Evolutionary conservation across 1,140 invertebrate genomes (phyloP), one percentile per base, ranked within the genome.

Genomic region (Cotesia vestalis): DNA sequence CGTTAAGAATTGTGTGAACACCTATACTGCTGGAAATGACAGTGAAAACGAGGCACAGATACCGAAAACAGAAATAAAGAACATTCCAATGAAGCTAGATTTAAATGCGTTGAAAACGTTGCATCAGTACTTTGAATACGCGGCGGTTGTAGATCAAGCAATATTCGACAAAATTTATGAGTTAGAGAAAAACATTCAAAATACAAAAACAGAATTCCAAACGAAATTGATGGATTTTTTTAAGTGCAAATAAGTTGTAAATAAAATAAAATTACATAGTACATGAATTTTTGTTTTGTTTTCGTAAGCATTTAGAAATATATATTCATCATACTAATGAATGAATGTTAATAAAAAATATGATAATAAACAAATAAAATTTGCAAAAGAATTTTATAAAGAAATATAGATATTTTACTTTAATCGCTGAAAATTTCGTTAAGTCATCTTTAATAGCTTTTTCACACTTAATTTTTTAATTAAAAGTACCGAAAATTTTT

Each of bases 131-230:
- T 74, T 71, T 66, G 62, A 68, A 71, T 67, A 14, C 46, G 71
- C 73, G 20, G 14, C 64, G 53, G 52, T 46, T 27, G 69, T 67
- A 68, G 64, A 71, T 71, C 34, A 63, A 62, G 55, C 63, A 35
- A 67, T 74, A 52, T 74, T 74, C 59, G 73, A 71, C 62, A 66
- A 74, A 70, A 61, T 70, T 74, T 61, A 74, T 74, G 73, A 38
- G 36, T 35, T 70, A 38, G 62, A 74, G 38, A 74, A 70, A 70
- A 59, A 74, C 52, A 55, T 46, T 27, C 40, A 64, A 71, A 71
- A 71, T 71, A 60, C 60, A 46, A 71, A 71, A 61, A 71, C 69
- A 57, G 69, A 64, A 71, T 55, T 46, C 35, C 61, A 71, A 46
- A 71, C 40, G 69, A 55, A 64, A 71, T 71, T 63, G 60, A 63